A percentile compares a stretch with the other conserved stretches of the same genome.
Conservation (phyloP, 1,140 invertebrate species). For the Antheraea mylitta region DNA sequence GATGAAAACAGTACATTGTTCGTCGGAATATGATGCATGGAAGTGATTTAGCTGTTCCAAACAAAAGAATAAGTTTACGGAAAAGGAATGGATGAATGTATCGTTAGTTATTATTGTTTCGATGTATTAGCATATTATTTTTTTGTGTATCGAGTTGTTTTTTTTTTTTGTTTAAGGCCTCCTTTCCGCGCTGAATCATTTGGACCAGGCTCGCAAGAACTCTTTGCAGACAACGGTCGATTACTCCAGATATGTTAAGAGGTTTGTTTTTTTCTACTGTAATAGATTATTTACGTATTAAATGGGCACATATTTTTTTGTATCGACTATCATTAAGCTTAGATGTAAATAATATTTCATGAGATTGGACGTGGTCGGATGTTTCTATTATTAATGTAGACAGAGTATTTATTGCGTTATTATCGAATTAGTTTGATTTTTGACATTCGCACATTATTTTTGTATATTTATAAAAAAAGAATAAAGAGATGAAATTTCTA, state of each 20-base stretch:
- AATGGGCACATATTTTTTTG: conserved; percentile 3
- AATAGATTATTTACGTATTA: conserved; percentile 7
- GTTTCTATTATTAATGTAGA: not conserved
- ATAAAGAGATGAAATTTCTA: too few relatives aligned
- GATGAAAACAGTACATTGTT: conserved; percentile 74
- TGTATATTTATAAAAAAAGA: too few relatives aligned
- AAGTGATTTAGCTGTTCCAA: conserved; percentile 73
- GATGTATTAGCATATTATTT: conserved; percentile 61
- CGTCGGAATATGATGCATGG: conserved; percentile 71
- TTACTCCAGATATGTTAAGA: conserved; percentile 90
- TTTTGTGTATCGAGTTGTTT: conserved; percentile 42
- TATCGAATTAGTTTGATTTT: not conserved
- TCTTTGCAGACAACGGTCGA: conserved; percentile 80
- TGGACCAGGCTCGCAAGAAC: conserved; percentile 74
- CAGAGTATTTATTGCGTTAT: not conserved
- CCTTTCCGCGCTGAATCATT: conserved; percentile 77
- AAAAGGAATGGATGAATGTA: conserved; percentile 64
- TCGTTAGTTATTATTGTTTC: conserved; percentile 63
- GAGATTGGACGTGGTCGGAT: not conserved
- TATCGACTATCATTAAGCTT: not conserved
- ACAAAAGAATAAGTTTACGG: conserved; percentile 74
- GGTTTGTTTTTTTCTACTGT: conserved; percentile 70
- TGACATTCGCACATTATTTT: too few relatives aligned
- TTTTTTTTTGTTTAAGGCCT: conserved; percentile 69
- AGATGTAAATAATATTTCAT: not conserved